A percentile compares a stretch with the other conserved stretches of the same genome.
Evolutionary conservation across 2,113 vertebrate species (phyloP).

Genomic region (Entomyzon cyanotis): DNA sequence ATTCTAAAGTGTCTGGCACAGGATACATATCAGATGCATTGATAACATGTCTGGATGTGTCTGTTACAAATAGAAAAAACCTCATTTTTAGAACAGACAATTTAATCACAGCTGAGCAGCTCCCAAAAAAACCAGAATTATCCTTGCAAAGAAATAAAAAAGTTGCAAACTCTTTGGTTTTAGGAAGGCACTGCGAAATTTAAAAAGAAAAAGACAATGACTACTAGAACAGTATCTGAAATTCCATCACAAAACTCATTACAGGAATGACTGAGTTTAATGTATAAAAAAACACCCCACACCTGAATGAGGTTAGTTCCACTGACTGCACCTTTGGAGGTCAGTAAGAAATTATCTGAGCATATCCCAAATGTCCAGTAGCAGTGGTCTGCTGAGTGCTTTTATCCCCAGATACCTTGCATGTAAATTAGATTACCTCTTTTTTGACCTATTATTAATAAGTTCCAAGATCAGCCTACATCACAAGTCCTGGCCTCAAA

Average conservation of each 20-base stretch:
- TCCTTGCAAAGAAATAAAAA: background rate
- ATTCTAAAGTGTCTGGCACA: constrained; percentile 81
- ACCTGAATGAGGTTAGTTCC: background rate
- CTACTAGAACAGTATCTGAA: background rate
- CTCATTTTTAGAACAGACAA: background rate
- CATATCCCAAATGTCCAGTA: background rate
- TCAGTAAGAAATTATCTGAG: background rate
- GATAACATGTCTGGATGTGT: constrained; percentile 44
- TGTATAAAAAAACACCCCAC: background rate
- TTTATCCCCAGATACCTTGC: background rate
- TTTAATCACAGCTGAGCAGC: background rate
- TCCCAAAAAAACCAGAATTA: background rate
- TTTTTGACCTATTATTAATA: background rate
- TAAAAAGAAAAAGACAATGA: background rate
- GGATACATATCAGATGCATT: constrained; percentile 74
- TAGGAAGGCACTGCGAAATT: background rate
- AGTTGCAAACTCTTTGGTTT: background rate
- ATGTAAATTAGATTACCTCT: background rate
- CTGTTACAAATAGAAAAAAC: constrained; percentile 55
- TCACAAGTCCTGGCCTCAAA: background rate
- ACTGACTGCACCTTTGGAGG: background rate
- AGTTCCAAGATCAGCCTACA: background rate
- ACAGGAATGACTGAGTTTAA: background rate
- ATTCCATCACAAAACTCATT: background rate
- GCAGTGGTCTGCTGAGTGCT: background rate